Evolutionary conservation across 1,140 invertebrate genomes (phyloP).

Genomic region (Micrasema minimum): DNA sequence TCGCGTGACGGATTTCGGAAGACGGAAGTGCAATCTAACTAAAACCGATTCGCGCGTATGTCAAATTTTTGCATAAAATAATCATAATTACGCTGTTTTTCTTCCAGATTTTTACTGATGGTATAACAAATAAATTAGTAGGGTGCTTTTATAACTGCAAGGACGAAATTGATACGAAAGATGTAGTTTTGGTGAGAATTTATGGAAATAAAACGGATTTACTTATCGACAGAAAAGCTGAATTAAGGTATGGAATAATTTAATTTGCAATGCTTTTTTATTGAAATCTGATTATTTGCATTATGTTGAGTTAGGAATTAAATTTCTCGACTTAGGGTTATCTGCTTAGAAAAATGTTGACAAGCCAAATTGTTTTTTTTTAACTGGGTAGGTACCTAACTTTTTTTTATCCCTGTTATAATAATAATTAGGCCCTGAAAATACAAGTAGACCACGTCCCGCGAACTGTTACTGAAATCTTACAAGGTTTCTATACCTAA

Average conservation of each 20-base stretch:
- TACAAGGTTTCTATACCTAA: too few relatives aligned
- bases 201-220: slow-evolving; percentile 92
- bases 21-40: background rate
- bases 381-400: too few relatives aligned
- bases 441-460: too few relatives aligned
- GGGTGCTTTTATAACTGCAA: slow-evolving; percentile 71
- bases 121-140: slow-evolving; percentile 90
- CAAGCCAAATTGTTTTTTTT: too few relatives aligned
- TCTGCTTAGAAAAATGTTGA: too few relatives aligned
- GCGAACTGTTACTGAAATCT: too few relatives aligned
- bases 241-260: slow-evolving; percentile 68
- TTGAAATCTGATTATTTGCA: too few relatives aligned
- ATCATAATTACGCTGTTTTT: slow-evolving; percentile 16
- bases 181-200: slow-evolving; percentile 84
- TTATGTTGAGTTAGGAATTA: too few relatives aligned
- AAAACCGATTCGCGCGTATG: slow-evolving; percentile 16
- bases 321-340: too few relatives aligned
- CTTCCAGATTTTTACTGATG: slow-evolving; percentile 86
- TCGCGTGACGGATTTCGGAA: background rate
- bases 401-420: too few relatives aligned
- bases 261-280: too few relatives aligned
- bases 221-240: slow-evolving; percentile 86
- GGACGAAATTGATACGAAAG: slow-evolving; percentile 64
- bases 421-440: too few relatives aligned
- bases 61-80: slow-evolving; percentile 24